Base-by-base conservation (phyloP, 2,797 vertebrate genomes). In the Oryzias dopingdopingensis region DNA sequence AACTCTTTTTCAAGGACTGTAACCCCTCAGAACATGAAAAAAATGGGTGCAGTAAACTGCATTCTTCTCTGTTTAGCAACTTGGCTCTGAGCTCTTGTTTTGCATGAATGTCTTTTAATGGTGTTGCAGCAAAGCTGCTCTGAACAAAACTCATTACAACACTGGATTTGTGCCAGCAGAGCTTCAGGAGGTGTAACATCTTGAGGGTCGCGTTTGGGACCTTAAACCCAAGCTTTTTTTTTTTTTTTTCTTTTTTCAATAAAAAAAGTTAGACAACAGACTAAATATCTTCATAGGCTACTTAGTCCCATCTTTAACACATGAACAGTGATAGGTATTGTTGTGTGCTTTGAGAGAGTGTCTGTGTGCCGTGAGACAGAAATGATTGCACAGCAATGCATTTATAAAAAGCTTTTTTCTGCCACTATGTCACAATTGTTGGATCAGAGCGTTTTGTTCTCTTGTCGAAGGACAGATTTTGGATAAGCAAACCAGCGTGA, bases 361-460 rank as follows among this genome's bases (percentile, higher is more conserved):
- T 32, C 10, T 48, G 16, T 58, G 46, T 52, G 47, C 4, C 14
- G 14, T 46, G 42, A 42, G 50, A 58, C 48, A 16, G 42, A 58
- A 65, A 64, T 73, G 37, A 62, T 59, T 59, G 18, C 44, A 42
- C 16, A 66, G 42, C 70, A 60, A 70, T 78, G 74, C 67, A 77
- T 80, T 70, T 64, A 16, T 56, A 75, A 79, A 64, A 22, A 75
- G 68, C 56, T 57, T 44, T 37, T 37, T 0, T 0, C 41, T 55
- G 14, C 29, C 10, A 17, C 23, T 15, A 40, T 37, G 57, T 42
- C 64, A 66, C 61, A 73, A 51, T 47, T 69, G 72, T 75, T 74
- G 69, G 71, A 88, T 84, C 61, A 62, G 64, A 81, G 65, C 64
- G 51, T 65, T 56, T 70, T 47, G 47, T 61, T 64, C 37, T 60